Percentiles rank a stretch among this genome's conserved stretches.
Conservation (phyloP, 2,797 vertebrate genomes). For the Gephyroberyx darwinii region DNA sequence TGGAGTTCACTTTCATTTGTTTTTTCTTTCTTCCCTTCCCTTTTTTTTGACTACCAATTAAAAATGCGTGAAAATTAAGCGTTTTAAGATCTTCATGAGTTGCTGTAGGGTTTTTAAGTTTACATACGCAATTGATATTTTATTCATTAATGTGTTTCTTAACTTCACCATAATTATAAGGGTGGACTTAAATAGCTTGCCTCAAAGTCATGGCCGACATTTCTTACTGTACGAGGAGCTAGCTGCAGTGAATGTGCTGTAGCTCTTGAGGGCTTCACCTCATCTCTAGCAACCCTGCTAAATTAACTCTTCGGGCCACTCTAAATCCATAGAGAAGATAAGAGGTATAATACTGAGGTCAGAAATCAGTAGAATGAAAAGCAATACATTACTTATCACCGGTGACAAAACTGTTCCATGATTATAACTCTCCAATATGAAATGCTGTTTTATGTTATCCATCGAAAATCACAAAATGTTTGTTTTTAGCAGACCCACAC, state of each 20-base stretch:
- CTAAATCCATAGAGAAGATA: slow-evolving; percentile 37
- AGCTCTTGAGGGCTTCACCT: slow-evolving; percentile 45
- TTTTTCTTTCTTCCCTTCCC: slow-evolving; percentile 45
- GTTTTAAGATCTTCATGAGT: slow-evolving; percentile 62
- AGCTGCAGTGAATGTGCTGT: slow-evolving; percentile 37
- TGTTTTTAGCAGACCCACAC: slow-evolving; percentile 31
- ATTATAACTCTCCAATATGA: background rate
- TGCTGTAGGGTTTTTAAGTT: slow-evolving; percentile 59
- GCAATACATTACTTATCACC: slow-evolving; percentile 10
- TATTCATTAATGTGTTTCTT: slow-evolving; percentile 74
- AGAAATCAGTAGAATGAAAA: slow-evolving; percentile 32
- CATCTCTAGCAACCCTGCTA: slow-evolving; percentile 37
- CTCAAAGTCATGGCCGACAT: slow-evolving; percentile 67
- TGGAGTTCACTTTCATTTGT: slow-evolving; percentile 65
- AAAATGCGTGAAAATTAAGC: slow-evolving; percentile 76
- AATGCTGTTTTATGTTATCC: slow-evolving; percentile 45
- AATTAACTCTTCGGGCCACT: slow-evolving; percentile 56
- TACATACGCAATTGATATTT: slow-evolving; percentile 72
- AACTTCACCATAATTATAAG: slow-evolving; percentile 70
- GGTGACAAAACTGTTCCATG: background rate
- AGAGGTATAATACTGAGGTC: slow-evolving; percentile 45
- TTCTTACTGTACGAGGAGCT: slow-evolving; percentile 42
- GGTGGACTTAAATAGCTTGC: slow-evolving; percentile 56
- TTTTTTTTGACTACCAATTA: slow-evolving; percentile 74
- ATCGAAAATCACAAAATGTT: slow-evolving; percentile 33